A percentile compares a stretch with the other conserved stretches of the same genome.
These are phyloP conservation scores for Ptilodon capucinus DNA, from an alignment of 2,888 invertebrate genomes.

Conservation along the genomic window DNA sequence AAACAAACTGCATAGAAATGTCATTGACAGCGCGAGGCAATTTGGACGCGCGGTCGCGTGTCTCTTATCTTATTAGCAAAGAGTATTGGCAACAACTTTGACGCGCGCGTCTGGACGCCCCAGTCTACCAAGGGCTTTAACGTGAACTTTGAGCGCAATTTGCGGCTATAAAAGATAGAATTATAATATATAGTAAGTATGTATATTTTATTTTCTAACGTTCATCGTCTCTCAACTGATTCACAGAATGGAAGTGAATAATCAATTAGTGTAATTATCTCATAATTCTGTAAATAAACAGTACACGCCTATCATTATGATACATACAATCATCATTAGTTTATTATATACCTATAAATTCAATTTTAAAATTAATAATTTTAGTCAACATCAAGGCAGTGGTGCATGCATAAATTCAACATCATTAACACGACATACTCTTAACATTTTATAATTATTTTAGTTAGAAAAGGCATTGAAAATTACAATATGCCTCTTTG, in stretches of 20 bases:
- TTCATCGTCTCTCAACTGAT: background rate
- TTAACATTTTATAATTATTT: slow-evolving; percentile 45
- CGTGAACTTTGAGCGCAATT: slow-evolving; percentile 44
- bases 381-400: slow-evolving; percentile 72
- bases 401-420: slow-evolving; percentile 62
- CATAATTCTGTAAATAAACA: slow-evolving; percentile 36
- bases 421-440: slow-evolving; percentile 43
- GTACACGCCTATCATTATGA: slow-evolving; percentile 32
- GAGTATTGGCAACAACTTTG: no score
- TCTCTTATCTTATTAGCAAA: no score
- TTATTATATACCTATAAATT: slow-evolving; percentile 53
- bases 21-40: no score
- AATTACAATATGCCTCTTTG: slow-evolving; percentile 21
- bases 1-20: no score
- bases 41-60: no score
- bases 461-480: slow-evolving; percentile 43
- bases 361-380: slow-evolving; percentile 49
- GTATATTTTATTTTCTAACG: background rate
- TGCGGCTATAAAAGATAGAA: slow-evolving; percentile 35
- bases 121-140: no score
- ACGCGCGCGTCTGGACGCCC: no score
- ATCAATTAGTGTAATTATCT: slow-evolving; percentile 14
- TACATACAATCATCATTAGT: slow-evolving; percentile 48
- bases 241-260: slow-evolving; percentile 2
- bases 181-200: slow-evolving; percentile 21